A percentile compares a stretch with the other conserved stretches of the same genome.
Evolutionary conservation across 92 coral and sea anemone genomes (phyloP).

Genomic region (Zoanthus gigantus): DNA sequence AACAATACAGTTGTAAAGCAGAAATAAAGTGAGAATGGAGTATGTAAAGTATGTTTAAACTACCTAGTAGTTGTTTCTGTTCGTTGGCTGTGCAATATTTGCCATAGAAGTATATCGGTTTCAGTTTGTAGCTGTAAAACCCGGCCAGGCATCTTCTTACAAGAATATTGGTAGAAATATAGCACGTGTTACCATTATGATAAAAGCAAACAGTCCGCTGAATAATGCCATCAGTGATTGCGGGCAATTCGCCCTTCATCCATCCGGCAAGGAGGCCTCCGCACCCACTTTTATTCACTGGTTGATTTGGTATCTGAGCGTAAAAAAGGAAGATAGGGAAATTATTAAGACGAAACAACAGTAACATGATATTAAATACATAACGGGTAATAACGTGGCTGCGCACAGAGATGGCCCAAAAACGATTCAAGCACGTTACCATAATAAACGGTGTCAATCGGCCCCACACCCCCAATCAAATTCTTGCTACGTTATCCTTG

Average conservation of each 20-base stretch:
- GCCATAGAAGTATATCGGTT: not conserved
- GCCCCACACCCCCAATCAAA: too few relatives aligned
- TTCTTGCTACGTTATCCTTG: too few relatives aligned
- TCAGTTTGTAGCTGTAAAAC: constrained; percentile 11
- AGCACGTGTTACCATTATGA: not conserved
- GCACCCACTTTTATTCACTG: not conserved
- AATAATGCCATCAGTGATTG: not conserved
- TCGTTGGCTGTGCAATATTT: constrained; percentile 6
- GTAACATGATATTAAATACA: too few relatives aligned
- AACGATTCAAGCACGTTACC: too few relatives aligned
- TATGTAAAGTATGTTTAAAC: too few relatives aligned
- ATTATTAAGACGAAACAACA: too few relatives aligned
- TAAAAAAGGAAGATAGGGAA: too few relatives aligned
- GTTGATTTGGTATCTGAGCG: not conserved
- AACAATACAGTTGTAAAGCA: too few relatives aligned
- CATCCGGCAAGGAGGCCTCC: not conserved
- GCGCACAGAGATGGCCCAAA: too few relatives aligned
- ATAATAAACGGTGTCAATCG: too few relatives aligned
- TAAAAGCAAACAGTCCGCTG: constrained; percentile 11
- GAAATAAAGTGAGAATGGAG: too few relatives aligned
- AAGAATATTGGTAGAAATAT: not conserved
- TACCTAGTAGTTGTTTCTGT: not conserved
- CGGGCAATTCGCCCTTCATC: constrained; percentile 5
- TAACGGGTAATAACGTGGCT: too few relatives aligned
- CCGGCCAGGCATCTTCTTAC: constrained; percentile 6